Percentiles rank a stretch among this genome's conserved stretches.
These are phyloP conservation scores for Nycteola revayana DNA, from an alignment of 2,888 invertebrate genomes.

Conservation along the genomic window DNA sequence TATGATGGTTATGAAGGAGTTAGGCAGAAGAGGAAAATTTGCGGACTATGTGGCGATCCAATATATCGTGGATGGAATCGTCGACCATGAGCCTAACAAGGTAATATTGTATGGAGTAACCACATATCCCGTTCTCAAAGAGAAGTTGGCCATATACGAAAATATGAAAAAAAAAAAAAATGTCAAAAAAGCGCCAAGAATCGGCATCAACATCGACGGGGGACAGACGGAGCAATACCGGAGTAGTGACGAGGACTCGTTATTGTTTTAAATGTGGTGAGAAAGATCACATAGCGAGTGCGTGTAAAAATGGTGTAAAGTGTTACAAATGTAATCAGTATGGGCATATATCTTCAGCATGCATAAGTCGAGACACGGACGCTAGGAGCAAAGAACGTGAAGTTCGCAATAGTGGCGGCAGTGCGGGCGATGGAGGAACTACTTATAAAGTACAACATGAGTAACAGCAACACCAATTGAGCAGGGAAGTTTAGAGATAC, in stretches of 20 bases:
- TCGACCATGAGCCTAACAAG: conserved; percentile 20
- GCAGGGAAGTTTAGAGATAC: too few relatives aligned
- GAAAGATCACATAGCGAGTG: background rate
- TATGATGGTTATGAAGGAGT: conserved; percentile 20
- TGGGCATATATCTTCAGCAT: background rate
- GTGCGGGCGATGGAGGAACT: background rate
- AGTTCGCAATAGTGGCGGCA: background rate
- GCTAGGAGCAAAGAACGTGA: too few relatives aligned
- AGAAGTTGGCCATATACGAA: conserved; percentile 26
- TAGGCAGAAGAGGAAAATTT: conserved; percentile 18
- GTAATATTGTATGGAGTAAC: conserved; percentile 24
- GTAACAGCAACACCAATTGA: too few relatives aligned
- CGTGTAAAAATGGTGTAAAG: background rate
- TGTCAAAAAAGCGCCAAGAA: background rate
- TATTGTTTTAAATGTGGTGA: background rate
- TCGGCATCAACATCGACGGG: background rate
- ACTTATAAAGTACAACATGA: too few relatives aligned
- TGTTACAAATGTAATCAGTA: background rate
- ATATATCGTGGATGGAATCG: conserved; percentile 32
- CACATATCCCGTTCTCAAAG: conserved; percentile 19
- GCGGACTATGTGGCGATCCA: conserved; percentile 27
- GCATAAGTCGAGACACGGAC: too few relatives aligned
- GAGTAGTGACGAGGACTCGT: background rate
- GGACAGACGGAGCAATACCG: background rate
- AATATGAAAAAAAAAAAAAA: conserved; percentile 8